Evolutionary conservation across 2,797 vertebrate species (phyloP).

Genomic region (Pempheris klunzingeri): DNA sequence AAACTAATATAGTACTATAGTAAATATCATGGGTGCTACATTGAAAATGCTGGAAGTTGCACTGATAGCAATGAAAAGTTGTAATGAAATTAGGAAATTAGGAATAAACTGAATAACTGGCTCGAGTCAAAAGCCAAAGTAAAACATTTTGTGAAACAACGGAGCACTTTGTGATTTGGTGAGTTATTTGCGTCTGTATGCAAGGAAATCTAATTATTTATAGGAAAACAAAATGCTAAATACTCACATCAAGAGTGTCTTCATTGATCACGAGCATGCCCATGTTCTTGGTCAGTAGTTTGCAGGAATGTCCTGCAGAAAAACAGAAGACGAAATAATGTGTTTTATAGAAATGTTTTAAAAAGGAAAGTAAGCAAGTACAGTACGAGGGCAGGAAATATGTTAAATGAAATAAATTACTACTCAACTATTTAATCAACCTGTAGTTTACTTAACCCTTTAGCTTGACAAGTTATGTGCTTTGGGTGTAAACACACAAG

Average conservation of each 20-base stretch:
- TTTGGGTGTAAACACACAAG: neutral
- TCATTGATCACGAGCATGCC: slow-evolving; percentile 97
- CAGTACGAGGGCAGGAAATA: neutral
- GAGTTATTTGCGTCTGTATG: neutral
- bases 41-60: neutral
- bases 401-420: neutral
- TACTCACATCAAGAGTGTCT: slow-evolving; percentile 97
- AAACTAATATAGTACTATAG: neutral
- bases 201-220: neutral
- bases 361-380: slow-evolving; percentile 7
- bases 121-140: neutral
- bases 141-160: neutral
- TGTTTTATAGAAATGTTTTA: neutral
- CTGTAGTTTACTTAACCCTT: neutral
- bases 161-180: neutral
- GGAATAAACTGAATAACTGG: neutral
- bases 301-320: slow-evolving; percentile 94
- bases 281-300: slow-evolving; percentile 97
- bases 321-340: slow-evolving; percentile 3
- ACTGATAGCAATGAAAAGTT: neutral
- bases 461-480: neutral
- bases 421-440: neutral
- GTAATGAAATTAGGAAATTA: neutral
- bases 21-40: neutral
- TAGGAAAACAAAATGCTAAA: neutral